Conservation (phyloP, 2,113 vertebrate species). For the Pterocles orientalis region DNA sequence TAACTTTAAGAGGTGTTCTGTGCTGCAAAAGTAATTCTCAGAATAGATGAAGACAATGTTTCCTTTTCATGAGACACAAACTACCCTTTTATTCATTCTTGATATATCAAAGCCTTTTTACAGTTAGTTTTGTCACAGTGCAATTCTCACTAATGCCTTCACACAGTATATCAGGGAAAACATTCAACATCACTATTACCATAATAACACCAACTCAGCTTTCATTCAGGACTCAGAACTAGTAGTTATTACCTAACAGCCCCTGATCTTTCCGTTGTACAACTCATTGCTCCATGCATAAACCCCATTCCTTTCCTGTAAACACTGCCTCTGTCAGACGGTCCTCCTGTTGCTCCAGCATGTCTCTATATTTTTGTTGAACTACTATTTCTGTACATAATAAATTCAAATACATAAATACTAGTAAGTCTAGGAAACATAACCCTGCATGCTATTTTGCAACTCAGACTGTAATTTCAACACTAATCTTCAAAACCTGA, state of each 20-base stretch:
- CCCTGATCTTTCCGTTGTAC: not conserved
- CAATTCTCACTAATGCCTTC: not conserved
- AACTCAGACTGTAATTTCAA: not conserved
- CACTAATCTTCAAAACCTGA: not conserved
- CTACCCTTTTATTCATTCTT: not conserved
- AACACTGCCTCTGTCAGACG: not conserved
- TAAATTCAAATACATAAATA: not conserved
- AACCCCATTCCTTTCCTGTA: not conserved
- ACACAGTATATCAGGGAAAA: not conserved
- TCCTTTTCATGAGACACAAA: not conserved
- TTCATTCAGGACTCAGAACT: not conserved
- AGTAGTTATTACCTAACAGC: not conserved
- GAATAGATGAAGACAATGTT: not conserved
- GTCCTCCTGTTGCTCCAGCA: not conserved
- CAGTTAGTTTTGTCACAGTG: not conserved
- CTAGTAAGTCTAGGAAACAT: not conserved
- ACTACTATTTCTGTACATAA: not conserved
- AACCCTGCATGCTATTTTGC: not conserved
- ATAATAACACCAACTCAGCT: not conserved
- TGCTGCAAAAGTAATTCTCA: not conserved
- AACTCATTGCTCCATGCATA: not conserved
- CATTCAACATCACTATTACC: not conserved
- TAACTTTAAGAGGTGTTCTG: not conserved
- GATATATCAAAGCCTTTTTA: not conserved
- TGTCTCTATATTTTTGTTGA: not conserved